phyloP scores from a whole-genome alignment of 1,140 invertebrate genomes.

The Cotesia vestalis region DNA sequence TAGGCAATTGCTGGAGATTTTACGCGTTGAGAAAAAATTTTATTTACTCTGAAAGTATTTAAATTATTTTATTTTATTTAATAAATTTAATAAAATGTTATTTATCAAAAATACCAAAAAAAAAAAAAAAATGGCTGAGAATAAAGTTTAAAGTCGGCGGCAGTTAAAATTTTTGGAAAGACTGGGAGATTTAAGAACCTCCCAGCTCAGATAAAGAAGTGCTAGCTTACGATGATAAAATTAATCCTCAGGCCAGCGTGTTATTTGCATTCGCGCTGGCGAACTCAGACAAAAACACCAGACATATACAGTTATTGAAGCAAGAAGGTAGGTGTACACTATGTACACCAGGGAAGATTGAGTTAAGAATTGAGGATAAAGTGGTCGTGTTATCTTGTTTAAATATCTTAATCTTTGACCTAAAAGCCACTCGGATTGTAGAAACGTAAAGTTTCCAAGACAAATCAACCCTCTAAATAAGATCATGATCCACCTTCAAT shows the following conservation, averaged over 20 bases:
- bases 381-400: constrained; percentile 27
- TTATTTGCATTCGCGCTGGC: constrained; percentile 18
- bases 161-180: too few species aligned
- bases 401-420: constrained; percentile 32
- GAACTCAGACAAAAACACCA: neutral
- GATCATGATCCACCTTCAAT: constrained; percentile 10
- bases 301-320: neutral
- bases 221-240: neutral
- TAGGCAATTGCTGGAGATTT: too few species aligned
- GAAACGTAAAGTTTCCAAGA: constrained; percentile 20
- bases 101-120: too few species aligned
- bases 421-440: constrained; percentile 20
- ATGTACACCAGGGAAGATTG: too few species aligned
- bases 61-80: too few species aligned
- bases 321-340: neutral
- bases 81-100: too few species aligned
- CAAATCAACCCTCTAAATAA: constrained; percentile 23
- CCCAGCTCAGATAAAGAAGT: too few species aligned
- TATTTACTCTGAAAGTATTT: too few species aligned
- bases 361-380: constrained; percentile 13
- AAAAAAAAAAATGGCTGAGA: too few species aligned
- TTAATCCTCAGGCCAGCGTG: neutral
- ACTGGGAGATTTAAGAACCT: too few species aligned
- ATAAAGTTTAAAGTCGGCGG: too few species aligned
- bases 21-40: too few species aligned